phyloP scores from a whole-genome alignment of 2,113 vertebrate species.

The Haemorhous mexicanus region DNA sequence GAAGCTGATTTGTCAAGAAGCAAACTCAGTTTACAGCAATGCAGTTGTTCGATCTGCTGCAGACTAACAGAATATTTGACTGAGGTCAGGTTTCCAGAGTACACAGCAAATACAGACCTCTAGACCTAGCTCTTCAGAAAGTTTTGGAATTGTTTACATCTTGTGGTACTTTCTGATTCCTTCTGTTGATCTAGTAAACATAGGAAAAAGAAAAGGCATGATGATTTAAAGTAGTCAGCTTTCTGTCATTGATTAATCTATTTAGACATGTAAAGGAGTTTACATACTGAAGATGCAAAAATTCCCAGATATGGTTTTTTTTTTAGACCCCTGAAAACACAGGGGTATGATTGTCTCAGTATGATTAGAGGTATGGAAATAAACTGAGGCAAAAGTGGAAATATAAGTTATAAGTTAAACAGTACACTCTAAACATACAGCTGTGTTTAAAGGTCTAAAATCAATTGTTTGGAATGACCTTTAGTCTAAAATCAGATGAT shows the following conservation, averaged over 20 bases:
- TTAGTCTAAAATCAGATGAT: neutral
- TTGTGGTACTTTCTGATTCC: neutral
- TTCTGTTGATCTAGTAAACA: neutral
- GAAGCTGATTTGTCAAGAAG: neutral
- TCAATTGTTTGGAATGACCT: neutral
- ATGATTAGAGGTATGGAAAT: neutral
- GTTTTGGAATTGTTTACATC: neutral
- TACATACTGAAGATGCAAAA: neutral
- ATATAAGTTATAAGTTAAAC: neutral
- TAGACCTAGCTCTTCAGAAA: neutral
- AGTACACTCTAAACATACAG: neutral
- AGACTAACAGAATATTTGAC: neutral
- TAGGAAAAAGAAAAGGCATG: neutral
- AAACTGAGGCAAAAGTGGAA: neutral
- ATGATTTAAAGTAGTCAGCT: neutral
- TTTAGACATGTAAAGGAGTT: neutral
- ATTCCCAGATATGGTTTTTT: neutral
- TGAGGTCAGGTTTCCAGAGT: neutral
- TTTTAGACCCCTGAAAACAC: neutral
- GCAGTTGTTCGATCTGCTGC: neutral
- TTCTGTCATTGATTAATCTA: neutral
- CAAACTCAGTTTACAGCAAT: neutral
- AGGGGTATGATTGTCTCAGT: neutral
- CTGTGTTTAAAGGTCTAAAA: neutral
- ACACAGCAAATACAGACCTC: neutral